These are phyloP conservation scores for Gymnoscopelus braueri DNA, from an alignment of 2,797 vertebrate species.

Conservation along the genomic window DNA sequence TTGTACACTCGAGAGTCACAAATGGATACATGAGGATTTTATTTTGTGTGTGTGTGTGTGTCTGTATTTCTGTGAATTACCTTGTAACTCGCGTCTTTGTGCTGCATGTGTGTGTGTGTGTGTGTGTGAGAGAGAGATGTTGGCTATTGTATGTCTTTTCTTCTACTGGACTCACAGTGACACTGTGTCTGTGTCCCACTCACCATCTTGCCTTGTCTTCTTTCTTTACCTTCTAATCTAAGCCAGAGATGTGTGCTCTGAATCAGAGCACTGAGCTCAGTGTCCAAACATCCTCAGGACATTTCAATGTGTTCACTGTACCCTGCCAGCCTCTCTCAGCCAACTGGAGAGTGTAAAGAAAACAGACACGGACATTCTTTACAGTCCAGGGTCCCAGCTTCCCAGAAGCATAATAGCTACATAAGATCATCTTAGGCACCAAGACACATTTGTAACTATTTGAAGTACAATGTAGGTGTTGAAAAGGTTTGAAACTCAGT, in stretches of 20 bases:
- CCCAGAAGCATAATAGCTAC: conserved; percentile 31
- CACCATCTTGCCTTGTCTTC: conserved; percentile 18
- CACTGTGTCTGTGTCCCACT: conserved; percentile 13
- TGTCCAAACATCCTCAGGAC: conserved; percentile 72
- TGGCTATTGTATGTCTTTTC: too few species aligned
- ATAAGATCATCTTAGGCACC: conserved; percentile 31
- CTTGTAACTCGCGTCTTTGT: too few species aligned
- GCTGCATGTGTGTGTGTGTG: too few species aligned
- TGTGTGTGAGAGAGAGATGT: too few species aligned
- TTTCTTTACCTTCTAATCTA: conserved; percentile 46
- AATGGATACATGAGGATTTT: too few species aligned
- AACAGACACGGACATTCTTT: conserved; percentile 64
- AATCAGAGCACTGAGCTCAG: conserved; percentile 66
- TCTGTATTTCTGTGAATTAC: too few species aligned
- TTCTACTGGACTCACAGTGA: background rate
- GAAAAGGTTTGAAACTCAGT: background rate
- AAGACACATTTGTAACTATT: conserved; percentile 17
- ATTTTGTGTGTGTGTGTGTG: too few species aligned
- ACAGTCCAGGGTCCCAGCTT: conserved; percentile 55
- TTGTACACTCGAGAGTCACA: too few species aligned
- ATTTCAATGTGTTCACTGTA: conserved; percentile 44
- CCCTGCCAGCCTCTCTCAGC: conserved; percentile 53
- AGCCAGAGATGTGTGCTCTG: conserved; percentile 60
- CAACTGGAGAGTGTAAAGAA: conserved; percentile 61
- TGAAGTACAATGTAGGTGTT: conserved; percentile 9